Evolutionary conservation across 2,888 invertebrate genomes (phyloP).

Genomic region (Hololepta plana): DNA sequence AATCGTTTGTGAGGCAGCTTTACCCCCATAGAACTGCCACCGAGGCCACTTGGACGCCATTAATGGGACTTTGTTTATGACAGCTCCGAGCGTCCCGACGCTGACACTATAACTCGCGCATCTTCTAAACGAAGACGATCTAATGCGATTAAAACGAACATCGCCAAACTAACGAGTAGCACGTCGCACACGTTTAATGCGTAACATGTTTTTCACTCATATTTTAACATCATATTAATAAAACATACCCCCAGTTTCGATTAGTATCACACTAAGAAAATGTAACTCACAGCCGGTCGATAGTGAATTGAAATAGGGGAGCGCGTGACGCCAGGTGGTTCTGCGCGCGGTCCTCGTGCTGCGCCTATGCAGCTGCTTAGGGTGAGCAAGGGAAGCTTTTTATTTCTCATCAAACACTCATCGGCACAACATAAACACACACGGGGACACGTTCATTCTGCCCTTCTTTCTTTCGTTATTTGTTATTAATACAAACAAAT

Average conservation of each 20-base stretch:
- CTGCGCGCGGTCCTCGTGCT: slow-evolving; percentile 27
- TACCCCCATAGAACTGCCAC: slow-evolving; percentile 11
- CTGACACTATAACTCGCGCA: slow-evolving; percentile 5
- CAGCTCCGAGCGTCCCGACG: slow-evolving; percentile 17
- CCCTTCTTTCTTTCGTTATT: too few relatives aligned
- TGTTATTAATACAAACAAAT: too few relatives aligned
- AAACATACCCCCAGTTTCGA: slow-evolving; percentile 13
- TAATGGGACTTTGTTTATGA: slow-evolving; percentile 19
- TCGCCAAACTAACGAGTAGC: too few relatives aligned
- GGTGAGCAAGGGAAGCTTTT: too few relatives aligned
- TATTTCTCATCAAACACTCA: too few relatives aligned
- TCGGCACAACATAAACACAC: too few relatives aligned
- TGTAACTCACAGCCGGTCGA: slow-evolving; percentile 27
- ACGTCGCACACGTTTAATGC: slow-evolving; percentile 7
- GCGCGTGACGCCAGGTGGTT: slow-evolving; percentile 30
- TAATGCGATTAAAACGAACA: slow-evolving; percentile 2
- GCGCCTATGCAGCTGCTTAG: too few relatives aligned
- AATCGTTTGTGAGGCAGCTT: slow-evolving; percentile 8
- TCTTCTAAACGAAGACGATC: slow-evolving; percentile 2
- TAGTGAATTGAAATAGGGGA: slow-evolving; percentile 28
- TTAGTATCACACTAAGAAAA: slow-evolving; percentile 14
- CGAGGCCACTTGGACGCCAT: slow-evolving; percentile 12
- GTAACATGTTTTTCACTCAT: slow-evolving; percentile 5
- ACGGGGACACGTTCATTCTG: too few relatives aligned
- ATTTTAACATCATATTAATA: slow-evolving; percentile 7